Percentiles rank a stretch among this genome's conserved stretches.
These are phyloP conservation scores for Parotocinclus haroldoi DNA, from an alignment of 2,797 vertebrate genomes.

Conservation along the genomic window DNA sequence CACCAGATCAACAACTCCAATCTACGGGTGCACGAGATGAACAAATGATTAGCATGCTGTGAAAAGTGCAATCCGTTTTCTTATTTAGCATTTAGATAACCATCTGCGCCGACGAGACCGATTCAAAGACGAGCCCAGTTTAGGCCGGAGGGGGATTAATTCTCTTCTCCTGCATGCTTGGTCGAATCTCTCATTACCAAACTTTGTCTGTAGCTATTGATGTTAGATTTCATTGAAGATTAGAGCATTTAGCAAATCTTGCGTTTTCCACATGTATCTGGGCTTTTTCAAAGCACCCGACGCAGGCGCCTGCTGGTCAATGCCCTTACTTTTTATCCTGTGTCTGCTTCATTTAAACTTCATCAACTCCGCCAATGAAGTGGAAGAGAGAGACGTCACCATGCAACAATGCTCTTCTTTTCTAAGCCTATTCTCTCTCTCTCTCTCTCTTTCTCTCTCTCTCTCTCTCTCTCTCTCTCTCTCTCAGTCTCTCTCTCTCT, in stretches of 20 bases:
- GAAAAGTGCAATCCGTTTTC: constrained; percentile 99
- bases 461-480: constrained; percentile 86
- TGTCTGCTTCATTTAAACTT: constrained; percentile 99
- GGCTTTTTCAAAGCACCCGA: constrained; percentile 85
- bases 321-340: constrained; percentile 97
- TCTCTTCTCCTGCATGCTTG: constrained; percentile 96
- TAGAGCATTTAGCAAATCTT: constrained; percentile 99
- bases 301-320: constrained; percentile 87
- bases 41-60: constrained; percentile 98
- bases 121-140: constrained; percentile 99
- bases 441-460: constrained; percentile 84
- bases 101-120: constrained; percentile 91
- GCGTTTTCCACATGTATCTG: constrained; percentile 76
- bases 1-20: constrained; percentile 87
- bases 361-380: constrained; percentile 99
- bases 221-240: constrained; percentile 99
- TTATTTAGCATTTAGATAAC: constrained; percentile 99
- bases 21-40: constrained; percentile 90
- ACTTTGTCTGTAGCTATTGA: constrained; percentile 98
- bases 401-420: constrained; percentile 91
- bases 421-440: constrained; percentile 91
- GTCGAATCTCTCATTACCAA: constrained; percentile 99
- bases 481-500: too few relatives aligned
- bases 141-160: constrained; percentile 98
- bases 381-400: constrained; percentile 95